Evolutionary conservation across 2,888 invertebrate genomes (phyloP).

Genomic region (Orthonychiurus folsomi): DNA sequence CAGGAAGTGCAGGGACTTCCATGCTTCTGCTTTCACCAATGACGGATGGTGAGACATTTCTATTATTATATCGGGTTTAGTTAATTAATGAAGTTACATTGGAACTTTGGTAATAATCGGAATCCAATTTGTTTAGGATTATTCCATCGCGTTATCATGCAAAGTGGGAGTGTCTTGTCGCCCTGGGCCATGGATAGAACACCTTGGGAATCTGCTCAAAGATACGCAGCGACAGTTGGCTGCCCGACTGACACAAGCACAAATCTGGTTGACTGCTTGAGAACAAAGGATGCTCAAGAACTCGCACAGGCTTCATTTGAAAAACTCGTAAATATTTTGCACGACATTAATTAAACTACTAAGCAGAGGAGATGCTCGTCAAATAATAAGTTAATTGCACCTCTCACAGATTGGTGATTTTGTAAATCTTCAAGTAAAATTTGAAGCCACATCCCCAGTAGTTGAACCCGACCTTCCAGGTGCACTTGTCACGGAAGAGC

Average conservation of each 20-base stretch:
- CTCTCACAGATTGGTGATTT: neutral
- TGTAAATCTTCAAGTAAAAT: conserved; percentile 15
- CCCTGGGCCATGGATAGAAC: conserved; percentile 27
- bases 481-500: conserved; percentile 25
- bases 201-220: conserved; percentile 14
- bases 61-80: too few relatives aligned
- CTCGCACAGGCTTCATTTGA: conserved; percentile 5
- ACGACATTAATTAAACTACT: too few relatives aligned
- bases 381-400: too few relatives aligned
- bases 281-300: conserved; percentile 13
- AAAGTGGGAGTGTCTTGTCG: conserved; percentile 24
- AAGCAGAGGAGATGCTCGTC: too few relatives aligned
- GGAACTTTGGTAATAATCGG: too few relatives aligned
- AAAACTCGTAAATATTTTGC: conserved; percentile 1
- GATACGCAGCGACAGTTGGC: conserved; percentile 12
- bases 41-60: conserved; percentile 5
- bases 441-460: conserved; percentile 18
- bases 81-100: too few relatives aligned
- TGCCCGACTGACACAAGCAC: conserved; percentile 17
- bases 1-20: conserved; percentile 12
- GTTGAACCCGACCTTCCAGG: conserved; percentile 27
- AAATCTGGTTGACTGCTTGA: conserved; percentile 16
- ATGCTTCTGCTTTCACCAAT: conserved; percentile 15
- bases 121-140: conserved; percentile 7
- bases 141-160: conserved; percentile 24